Conservation (phyloP, 2,888 invertebrate species). For the Dioctria linearis region DNA sequence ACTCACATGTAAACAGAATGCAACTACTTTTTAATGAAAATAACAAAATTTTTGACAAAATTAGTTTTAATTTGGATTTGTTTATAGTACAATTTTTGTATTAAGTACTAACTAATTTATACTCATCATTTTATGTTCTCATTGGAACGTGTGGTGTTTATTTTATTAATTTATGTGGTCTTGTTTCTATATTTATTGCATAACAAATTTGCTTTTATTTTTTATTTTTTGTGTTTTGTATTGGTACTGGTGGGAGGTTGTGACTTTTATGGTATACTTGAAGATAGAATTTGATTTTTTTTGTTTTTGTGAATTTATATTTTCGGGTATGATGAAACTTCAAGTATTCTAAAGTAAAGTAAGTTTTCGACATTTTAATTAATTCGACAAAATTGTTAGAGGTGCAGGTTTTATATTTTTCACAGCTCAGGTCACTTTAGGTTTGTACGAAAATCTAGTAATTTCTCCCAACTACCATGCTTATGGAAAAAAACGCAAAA, state of each 20-base stretch:
- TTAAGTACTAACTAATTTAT: conserved; percentile 16
- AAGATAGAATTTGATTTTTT: too few relatives aligned
- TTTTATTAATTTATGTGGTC: conserved; percentile 10
- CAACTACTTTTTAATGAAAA: conserved; percentile 58
- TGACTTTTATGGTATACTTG: too few relatives aligned
- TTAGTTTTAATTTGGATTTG: conserved; percentile 13
- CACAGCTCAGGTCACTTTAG: too few relatives aligned
- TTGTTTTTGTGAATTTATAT: too few relatives aligned
- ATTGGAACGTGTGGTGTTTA: conserved; percentile 9
- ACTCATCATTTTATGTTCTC: conserved; percentile 3
- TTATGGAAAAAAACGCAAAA: too few relatives aligned
- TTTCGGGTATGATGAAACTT: too few relatives aligned
- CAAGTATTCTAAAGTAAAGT: neutral
- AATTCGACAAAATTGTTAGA: neutral
- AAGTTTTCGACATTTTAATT: neutral
- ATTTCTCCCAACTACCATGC: too few relatives aligned
- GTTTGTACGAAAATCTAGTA: too few relatives aligned
- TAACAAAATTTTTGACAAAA: conserved; percentile 57
- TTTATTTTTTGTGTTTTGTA: too few relatives aligned
- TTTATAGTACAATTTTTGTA: neutral
- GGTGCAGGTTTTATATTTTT: neutral
- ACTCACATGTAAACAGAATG: conserved; percentile 72
- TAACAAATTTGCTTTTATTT: too few relatives aligned
- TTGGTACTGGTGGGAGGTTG: too few relatives aligned
- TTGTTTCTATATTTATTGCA: too few relatives aligned